Conservation (phyloP, 53 echinoderm and acorn worm genomes). For the Patiria pectinifera region DNA sequence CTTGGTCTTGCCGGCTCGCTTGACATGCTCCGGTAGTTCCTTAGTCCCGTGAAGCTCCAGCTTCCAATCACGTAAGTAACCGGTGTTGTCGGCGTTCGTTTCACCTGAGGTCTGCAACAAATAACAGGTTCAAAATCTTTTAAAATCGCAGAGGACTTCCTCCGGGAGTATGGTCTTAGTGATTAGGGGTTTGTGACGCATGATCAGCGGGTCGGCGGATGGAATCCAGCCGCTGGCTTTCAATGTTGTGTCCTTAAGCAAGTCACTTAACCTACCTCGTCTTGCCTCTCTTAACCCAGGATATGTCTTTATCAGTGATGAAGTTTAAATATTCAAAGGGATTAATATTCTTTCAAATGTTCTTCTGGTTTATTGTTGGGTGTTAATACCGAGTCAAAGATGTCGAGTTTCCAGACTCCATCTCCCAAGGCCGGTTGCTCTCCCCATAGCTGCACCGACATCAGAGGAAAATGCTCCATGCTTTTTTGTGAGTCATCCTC, state of each 20-base stretch:
- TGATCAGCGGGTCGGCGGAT: neutral
- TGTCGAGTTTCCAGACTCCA: slow-evolving; percentile 55
- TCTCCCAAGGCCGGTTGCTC: slow-evolving; percentile 35
- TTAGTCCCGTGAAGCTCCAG: slow-evolving; percentile 66
- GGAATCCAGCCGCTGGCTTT: neutral
- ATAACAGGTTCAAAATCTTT: neutral
- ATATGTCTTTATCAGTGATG: too few species aligned
- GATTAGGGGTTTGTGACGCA: neutral
- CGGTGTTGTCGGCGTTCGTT: neutral
- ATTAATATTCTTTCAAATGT: neutral
- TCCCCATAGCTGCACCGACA: slow-evolving; percentile 74
- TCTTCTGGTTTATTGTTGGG: neutral
- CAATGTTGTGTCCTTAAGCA: neutral
- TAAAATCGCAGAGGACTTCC: neutral
- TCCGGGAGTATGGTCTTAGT: too few species aligned
- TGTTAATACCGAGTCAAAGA: slow-evolving; percentile 64
- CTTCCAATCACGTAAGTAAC: slow-evolving; percentile 48
- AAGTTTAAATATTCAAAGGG: neutral
- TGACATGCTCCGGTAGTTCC: slow-evolving; percentile 27
- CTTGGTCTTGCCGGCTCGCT: neutral
- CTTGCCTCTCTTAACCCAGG: too few species aligned
- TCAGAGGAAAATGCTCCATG: slow-evolving; percentile 53
- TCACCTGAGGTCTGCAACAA: neutral
- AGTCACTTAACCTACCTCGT: neutral
- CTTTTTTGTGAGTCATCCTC: slow-evolving; percentile 24